Evolutionary conservation across 2,113 vertebrate genomes (phyloP).

Genomic region (Apaloderma vittatum): DNA sequence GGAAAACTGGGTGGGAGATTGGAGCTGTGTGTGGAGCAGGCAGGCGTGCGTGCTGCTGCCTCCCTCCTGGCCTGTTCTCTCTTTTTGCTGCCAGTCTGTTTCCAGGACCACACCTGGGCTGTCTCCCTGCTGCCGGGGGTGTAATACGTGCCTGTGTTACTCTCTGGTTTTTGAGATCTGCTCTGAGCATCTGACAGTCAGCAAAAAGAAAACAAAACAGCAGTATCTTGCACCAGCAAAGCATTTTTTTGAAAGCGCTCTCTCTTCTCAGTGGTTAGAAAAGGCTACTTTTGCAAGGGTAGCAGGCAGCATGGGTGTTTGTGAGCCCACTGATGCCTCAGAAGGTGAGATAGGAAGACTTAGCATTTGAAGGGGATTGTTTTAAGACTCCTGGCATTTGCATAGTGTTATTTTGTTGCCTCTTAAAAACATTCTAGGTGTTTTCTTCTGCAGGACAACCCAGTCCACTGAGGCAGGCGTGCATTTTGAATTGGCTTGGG

Average conservation of each 20-base stretch:
- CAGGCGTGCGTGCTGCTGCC: background rate
- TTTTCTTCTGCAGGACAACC: background rate
- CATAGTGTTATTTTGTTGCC: background rate
- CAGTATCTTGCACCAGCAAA: background rate
- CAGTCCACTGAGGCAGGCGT: background rate
- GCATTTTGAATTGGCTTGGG: background rate
- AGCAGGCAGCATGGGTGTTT: rapidly evolving
- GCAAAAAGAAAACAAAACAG: background rate
- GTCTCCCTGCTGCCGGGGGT: background rate
- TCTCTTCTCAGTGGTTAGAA: background rate
- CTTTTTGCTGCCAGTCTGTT: background rate
- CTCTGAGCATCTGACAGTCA: background rate
- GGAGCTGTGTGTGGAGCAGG: background rate
- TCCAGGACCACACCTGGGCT: background rate
- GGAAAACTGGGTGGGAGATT: background rate
- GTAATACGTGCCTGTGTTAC: background rate
- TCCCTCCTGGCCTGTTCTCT: background rate
- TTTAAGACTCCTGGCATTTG: background rate
- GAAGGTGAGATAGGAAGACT: background rate
- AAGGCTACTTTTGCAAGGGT: background rate
- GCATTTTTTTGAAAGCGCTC: background rate
- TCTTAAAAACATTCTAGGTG: background rate
- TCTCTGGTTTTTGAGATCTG: background rate
- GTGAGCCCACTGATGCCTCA: background rate
- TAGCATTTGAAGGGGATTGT: background rate